phyloP scores from a whole-genome alignment of 2,888 invertebrate species.

The Colletes collaris region DNA sequence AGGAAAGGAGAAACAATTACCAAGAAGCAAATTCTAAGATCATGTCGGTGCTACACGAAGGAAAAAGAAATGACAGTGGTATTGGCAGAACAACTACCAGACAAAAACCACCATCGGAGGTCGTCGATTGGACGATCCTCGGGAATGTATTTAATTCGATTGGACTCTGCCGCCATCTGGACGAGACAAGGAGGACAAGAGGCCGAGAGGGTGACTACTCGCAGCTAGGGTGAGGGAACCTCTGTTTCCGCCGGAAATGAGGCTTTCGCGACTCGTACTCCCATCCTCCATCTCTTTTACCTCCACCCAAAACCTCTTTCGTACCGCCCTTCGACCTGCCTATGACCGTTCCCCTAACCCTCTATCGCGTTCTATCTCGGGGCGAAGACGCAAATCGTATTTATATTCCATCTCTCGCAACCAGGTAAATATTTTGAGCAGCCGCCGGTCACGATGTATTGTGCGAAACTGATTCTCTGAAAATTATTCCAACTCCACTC shows the following conservation, averaged over 20 bases:
- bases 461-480: slow-evolving; percentile 2
- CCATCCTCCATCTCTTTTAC: slow-evolving; percentile 55
- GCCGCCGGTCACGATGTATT: slow-evolving; percentile 3
- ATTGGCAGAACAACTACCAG: slow-evolving; percentile 39
- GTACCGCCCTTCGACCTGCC: slow-evolving; percentile 26
- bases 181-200: slow-evolving; percentile 41
- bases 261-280: slow-evolving; percentile 74
- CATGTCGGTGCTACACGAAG: neutral
- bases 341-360: slow-evolving; percentile 43
- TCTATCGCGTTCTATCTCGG: slow-evolving; percentile 61
- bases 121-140: slow-evolving; percentile 68
- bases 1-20: slow-evolving; percentile 9
- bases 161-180: slow-evolving; percentile 68
- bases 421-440: slow-evolving; percentile 72
- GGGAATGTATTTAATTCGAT: slow-evolving; percentile 79
- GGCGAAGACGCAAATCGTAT: slow-evolving; percentile 77
- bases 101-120: slow-evolving; percentile 57
- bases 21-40: slow-evolving; percentile 40
- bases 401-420: slow-evolving; percentile 79
- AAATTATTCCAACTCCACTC: slow-evolving; percentile 24
- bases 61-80: slow-evolving; percentile 39
- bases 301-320: slow-evolving; percentile 43
- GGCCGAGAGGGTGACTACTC: slow-evolving; percentile 32
- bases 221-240: slow-evolving; percentile 69
- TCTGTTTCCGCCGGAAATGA: slow-evolving; percentile 82